phyloP scores from a whole-genome alignment of 2,797 vertebrate genomes.

The Benthosema pterotum region DNA sequence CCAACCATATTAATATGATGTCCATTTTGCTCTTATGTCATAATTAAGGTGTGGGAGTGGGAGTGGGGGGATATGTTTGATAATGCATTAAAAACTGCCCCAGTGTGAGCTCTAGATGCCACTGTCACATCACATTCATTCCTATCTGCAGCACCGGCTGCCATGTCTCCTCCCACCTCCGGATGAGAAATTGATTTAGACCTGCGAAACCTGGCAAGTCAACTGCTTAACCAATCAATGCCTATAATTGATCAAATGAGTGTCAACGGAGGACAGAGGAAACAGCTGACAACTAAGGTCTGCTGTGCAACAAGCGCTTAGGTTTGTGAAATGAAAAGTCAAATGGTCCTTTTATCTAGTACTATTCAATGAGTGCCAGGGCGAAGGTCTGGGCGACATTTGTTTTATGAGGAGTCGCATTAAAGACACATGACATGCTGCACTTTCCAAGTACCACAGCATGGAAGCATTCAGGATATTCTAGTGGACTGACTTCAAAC shows the following conservation, averaged over 20 bases:
- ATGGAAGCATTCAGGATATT: constrained; percentile 42
- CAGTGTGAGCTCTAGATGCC: constrained; percentile 3
- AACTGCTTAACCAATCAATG: constrained; percentile 55
- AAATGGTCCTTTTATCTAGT: constrained; percentile 4
- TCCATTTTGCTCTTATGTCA: background rate
- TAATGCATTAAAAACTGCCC: background rate
- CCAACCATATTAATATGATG: background rate
- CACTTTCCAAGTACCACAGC: constrained; percentile 2
- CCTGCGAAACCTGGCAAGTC: constrained; percentile 34
- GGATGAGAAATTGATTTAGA: constrained; percentile 69
- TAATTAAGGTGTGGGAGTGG: too few relatives aligned
- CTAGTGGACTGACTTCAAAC: constrained; percentile 37
- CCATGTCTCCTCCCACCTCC: constrained; percentile 34
- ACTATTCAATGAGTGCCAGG: background rate
- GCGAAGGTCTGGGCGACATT: constrained; percentile 5
- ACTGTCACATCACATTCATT: background rate
- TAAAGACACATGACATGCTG: background rate
- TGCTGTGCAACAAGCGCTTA: constrained; percentile 7
- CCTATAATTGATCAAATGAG: constrained; percentile 53
- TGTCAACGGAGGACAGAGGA: constrained; percentile 15
- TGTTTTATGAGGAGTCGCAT: constrained; percentile 14
- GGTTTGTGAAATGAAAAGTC: constrained; percentile 21
- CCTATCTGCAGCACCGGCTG: constrained; percentile 28
- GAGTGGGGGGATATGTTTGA: background rate
- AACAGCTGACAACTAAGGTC: constrained; percentile 8